Conservation (phyloP, 1,140 invertebrate species). For the Drosophila takahashii region DNA sequence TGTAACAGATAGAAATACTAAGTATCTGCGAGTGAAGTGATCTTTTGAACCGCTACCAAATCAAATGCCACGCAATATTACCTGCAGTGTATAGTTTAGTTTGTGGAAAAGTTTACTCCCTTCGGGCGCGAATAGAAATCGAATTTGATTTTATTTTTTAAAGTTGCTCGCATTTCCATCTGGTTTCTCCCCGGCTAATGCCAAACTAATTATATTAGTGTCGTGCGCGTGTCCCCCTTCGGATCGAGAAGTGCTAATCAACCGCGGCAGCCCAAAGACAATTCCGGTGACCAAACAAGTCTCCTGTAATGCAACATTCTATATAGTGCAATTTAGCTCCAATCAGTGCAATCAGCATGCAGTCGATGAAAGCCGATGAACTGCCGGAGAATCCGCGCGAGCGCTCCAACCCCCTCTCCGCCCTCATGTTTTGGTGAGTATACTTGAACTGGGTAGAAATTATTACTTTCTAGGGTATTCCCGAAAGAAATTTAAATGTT, state of each 20-base stretch:
- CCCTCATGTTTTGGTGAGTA: conserved; percentile 70
- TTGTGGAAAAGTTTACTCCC: conserved; percentile 42
- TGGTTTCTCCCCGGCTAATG: conserved; percentile 48
- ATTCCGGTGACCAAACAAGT: conserved; percentile 6
- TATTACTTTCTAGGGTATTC: background rate
- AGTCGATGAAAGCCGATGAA: conserved; percentile 73
- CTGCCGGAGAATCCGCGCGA: conserved; percentile 70
- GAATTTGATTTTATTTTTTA: conserved; percentile 11
- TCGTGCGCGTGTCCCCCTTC: conserved; percentile 63
- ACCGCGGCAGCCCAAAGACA: conserved; percentile 24
- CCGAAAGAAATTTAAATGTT: background rate
- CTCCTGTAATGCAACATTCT: conserved; percentile 19
- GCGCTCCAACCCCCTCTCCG: conserved; percentile 62
- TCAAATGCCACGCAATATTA: conserved; percentile 25
- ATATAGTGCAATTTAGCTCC: conserved; percentile 37
- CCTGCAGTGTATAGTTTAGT: background rate
- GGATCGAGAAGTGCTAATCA: conserved; percentile 57
- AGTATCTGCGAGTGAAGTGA: conserved; percentile 17
- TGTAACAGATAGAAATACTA: conserved; percentile 18
- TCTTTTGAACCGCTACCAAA: background rate
- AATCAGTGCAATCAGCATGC: conserved; percentile 58
- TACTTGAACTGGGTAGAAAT: background rate
- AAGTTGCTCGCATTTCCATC: conserved; percentile 18
- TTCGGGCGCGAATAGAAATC: conserved; percentile 24
- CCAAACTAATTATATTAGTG: conserved; percentile 72